These are phyloP conservation scores for Muscicapa comitata DNA, from an alignment of 2,797 vertebrate species.

Conservation along the genomic window DNA sequence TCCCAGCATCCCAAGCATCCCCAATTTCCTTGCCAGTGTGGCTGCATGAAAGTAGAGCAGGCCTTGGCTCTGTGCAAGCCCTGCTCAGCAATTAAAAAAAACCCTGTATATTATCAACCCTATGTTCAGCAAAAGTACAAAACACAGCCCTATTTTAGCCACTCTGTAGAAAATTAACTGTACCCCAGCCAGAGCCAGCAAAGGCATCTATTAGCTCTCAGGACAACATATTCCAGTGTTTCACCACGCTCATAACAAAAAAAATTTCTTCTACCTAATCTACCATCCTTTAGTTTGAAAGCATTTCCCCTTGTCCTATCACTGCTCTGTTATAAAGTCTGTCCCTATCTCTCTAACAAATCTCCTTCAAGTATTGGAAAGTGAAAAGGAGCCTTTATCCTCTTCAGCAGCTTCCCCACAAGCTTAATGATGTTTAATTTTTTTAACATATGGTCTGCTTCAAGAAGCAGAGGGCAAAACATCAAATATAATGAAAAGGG, in stretches of 20 bases:
- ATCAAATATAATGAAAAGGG: conserved; percentile 2
- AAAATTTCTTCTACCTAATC: accelerated
- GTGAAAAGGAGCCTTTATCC: neutral
- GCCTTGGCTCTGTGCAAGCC: neutral
- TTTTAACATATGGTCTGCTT: neutral
- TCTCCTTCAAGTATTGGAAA: neutral
- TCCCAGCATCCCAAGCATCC: neutral
- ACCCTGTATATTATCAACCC: neutral
- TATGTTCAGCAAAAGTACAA: neutral
- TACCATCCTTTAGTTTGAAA: neutral
- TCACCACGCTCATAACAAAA: neutral
- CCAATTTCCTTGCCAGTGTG: accelerated
- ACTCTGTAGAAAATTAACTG: neutral
- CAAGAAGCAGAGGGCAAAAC: conserved; percentile 15
- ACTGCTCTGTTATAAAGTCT: neutral
- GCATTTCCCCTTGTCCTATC: accelerated
- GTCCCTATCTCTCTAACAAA: neutral
- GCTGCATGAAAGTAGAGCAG: neutral
- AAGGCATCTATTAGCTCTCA: neutral
- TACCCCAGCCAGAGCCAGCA: neutral
- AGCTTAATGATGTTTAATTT: neutral
- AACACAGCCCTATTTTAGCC: neutral
- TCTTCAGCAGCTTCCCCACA: neutral
- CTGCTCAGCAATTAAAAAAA: neutral
- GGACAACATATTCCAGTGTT: neutral